These are phyloP conservation scores for Antrozous pallidus DNA, from an alignment of 2,797 vertebrate genomes.

Conservation along the genomic window DNA sequence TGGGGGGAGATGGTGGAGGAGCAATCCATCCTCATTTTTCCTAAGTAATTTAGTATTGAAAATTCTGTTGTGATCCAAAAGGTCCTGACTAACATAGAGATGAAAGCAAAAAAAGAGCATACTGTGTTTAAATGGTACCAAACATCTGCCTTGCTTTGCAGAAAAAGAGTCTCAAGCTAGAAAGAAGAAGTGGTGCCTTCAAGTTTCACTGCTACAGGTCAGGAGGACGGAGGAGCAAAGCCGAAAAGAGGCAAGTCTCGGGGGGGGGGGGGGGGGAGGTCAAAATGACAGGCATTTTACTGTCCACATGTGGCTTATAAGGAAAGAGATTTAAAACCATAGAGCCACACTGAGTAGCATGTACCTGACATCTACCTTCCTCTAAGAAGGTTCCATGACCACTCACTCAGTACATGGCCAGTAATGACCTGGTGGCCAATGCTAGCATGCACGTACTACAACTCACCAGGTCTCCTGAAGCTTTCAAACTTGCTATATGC, in stretches of 20 bases:
- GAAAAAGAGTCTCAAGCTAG: not conserved
- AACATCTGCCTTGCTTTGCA: not conserved
- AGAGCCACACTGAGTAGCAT: not conserved
- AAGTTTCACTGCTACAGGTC: not conserved
- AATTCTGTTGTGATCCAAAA: not conserved
- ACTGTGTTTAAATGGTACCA: not conserved
- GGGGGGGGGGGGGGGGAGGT: not conserved
- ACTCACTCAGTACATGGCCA: not conserved
- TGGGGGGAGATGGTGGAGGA: not conserved
- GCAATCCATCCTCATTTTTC: not conserved
- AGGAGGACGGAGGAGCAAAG: not conserved
- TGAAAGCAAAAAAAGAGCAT: not conserved
- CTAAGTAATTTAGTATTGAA: not conserved
- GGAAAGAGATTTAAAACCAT: not conserved
- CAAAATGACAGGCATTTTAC: not conserved
- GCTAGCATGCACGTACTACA: not conserved
- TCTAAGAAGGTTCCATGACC: not conserved
- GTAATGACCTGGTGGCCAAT: not conserved
- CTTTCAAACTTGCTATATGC: conserved; percentile 45
- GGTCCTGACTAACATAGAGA: not conserved
- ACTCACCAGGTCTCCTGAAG: not conserved
- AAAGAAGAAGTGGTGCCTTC: not conserved
- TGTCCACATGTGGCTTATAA: not conserved
- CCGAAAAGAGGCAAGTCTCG: not conserved
- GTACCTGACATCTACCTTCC: not conserved